phyloP scores from a whole-genome alignment of 2,113 vertebrate species.

The Potamarius usumacintae region DNA sequence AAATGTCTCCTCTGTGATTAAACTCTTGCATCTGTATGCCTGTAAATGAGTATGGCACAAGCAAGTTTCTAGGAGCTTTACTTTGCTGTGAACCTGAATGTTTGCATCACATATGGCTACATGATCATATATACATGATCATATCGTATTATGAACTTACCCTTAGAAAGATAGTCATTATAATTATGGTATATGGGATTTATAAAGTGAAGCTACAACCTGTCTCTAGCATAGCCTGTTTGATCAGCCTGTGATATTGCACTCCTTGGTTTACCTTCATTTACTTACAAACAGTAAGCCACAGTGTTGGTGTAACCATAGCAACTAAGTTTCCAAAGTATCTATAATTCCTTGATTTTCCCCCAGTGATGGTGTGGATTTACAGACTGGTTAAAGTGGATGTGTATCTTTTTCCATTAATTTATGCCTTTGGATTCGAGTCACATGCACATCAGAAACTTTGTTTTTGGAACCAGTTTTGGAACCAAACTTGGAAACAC shows the following conservation, averaged over 20 bases:
- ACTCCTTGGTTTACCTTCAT: neutral
- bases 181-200: neutral
- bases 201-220: neutral
- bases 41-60: neutral
- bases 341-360: neutral
- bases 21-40: neutral
- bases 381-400: neutral
- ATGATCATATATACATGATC: too few species aligned
- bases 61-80: neutral
- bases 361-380: neutral
- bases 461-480: conserved; percentile 8
- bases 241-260: neutral
- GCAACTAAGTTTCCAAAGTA: neutral
- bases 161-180: neutral
- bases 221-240: neutral
- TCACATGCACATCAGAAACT: conserved; percentile 21
- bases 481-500: too few species aligned
- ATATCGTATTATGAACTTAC: neutral
- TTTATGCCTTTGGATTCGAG: neutral
- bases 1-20: neutral
- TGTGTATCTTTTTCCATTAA: neutral
- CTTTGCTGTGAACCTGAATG: neutral
- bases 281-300: neutral
- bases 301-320: neutral
- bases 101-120: neutral